phyloP scores from a whole-genome alignment of 2,113 vertebrate species.

The Seriola dumerili region DNA sequence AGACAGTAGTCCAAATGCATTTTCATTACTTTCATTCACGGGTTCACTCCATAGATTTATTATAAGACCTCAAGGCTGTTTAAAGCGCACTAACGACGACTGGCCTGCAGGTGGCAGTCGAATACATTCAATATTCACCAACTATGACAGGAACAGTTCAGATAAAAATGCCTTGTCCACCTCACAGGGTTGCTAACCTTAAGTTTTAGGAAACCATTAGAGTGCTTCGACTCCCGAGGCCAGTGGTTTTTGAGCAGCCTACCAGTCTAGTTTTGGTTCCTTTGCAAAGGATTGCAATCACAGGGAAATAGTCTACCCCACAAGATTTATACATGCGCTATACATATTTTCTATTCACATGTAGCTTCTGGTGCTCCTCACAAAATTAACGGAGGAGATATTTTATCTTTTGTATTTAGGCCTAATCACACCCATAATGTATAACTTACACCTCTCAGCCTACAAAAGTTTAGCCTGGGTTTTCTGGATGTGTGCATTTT shows the following conservation, averaged over 20 bases:
- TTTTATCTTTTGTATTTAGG: too few relatives aligned
- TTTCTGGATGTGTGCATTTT: background rate
- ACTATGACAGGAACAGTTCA: background rate
- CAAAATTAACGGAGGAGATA: too few relatives aligned
- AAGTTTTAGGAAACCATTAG: background rate
- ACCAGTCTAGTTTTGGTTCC: background rate
- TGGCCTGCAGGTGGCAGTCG: constrained; percentile 57
- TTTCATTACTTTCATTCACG: background rate
- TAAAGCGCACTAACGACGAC: background rate
- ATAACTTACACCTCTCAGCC: too few relatives aligned
- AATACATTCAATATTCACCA: constrained; percentile 17
- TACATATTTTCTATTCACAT: background rate
- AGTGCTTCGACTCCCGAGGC: background rate
- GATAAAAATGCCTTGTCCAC: background rate
- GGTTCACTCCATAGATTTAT: too few relatives aligned
- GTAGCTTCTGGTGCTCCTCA: background rate
- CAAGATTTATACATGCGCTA: too few relatives aligned
- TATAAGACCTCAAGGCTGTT: background rate
- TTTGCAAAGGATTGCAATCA: background rate
- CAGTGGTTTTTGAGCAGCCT: background rate
- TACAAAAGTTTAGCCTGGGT: too few relatives aligned
- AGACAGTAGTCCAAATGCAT: background rate
- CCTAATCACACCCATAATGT: too few relatives aligned
- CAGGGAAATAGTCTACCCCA: background rate
- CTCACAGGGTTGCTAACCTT: background rate